These are phyloP conservation scores for Heliconius hewitsoni DNA, from an alignment of 1,140 invertebrate genomes.

Conservation along the genomic window DNA sequence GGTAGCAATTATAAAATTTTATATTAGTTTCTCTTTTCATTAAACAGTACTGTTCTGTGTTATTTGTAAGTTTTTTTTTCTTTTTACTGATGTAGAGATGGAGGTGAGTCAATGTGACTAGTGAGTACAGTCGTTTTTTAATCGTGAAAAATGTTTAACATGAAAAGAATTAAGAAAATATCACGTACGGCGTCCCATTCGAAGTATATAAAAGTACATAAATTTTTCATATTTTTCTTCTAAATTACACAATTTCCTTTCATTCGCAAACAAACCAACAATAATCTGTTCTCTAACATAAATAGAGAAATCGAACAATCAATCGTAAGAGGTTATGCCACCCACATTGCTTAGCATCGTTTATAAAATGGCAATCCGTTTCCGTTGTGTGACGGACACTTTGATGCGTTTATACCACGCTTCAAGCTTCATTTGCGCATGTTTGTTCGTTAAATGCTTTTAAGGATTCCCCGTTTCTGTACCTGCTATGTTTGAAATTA, in stretches of 20 bases:
- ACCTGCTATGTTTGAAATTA: neutral
- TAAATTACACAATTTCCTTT: neutral
- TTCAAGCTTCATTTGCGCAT: conserved; percentile 39
- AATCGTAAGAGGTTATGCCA: conserved; percentile 53
- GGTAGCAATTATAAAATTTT: no score
- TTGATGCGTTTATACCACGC: conserved; percentile 57
- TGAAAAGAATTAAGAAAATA: no score
- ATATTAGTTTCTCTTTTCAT: no score
- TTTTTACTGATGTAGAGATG: no score
- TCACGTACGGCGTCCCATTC: no score
- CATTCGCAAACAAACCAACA: neutral
- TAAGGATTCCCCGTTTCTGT: neutral
- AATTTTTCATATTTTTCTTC: neutral
- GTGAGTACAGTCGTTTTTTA: no score
- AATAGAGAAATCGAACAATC: conserved; percentile 47
- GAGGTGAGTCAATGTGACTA: no score
- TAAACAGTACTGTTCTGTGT: no score
- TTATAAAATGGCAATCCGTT: conserved; percentile 65
- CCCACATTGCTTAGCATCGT: conserved; percentile 57
- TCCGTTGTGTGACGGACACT: conserved; percentile 66
- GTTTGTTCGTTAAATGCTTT: conserved; percentile 26
- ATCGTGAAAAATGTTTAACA: no score
- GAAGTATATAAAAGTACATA: neutral
- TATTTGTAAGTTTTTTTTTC: no score
- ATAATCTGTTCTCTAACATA: conserved; percentile 28